A percentile compares a stretch with the other conserved stretches of the same genome.
Conservation (phyloP, 2,113 vertebrate genomes). For the Vimba vimba region DNA sequence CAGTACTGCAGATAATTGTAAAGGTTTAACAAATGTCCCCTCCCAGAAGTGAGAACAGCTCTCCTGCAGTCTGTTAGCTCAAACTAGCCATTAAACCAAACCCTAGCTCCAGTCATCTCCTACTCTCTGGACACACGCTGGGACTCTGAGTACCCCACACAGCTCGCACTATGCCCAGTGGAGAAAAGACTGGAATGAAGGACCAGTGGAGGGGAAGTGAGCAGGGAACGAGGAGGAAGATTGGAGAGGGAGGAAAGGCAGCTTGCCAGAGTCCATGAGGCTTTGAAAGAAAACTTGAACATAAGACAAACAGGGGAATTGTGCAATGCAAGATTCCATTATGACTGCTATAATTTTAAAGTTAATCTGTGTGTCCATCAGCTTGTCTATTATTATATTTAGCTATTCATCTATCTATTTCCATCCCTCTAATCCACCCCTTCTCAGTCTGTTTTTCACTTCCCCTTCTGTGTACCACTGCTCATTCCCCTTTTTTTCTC, state of each 20-base stretch:
- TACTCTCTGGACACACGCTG: slow-evolving; percentile 58
- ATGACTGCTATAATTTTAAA: slow-evolving; percentile 6
- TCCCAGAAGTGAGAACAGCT: slow-evolving; percentile 19
- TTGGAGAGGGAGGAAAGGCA: not conserved
- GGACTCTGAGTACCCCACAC: slow-evolving; percentile 60
- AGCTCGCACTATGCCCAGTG: slow-evolving; percentile 23
- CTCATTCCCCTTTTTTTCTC: slow-evolving; percentile 33
- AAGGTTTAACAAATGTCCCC: not conserved
- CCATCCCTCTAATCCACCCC: not conserved
- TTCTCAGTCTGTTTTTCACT: not conserved
- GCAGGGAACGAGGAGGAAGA: not conserved
- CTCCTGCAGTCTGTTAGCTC: slow-evolving; percentile 41
- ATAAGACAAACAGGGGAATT: not conserved
- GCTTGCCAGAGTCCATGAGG: not conserved
- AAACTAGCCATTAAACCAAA: slow-evolving; percentile 57
- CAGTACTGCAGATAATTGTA: not conserved
- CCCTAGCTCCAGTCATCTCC: slow-evolving; percentile 57
- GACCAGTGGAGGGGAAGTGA: slow-evolving; percentile 9
- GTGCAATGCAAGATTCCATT: not conserved
- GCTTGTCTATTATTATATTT: slow-evolving; percentile 20
- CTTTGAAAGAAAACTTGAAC: slow-evolving; percentile 25
- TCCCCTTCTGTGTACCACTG: slow-evolving; percentile 15
- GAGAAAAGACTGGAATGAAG: slow-evolving; percentile 18
- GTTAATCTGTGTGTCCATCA: not conserved
- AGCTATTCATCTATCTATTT: not conserved